Base-by-base conservation (phyloP, 2,113 vertebrate species). In the Etheostoma spectabile region DNA sequence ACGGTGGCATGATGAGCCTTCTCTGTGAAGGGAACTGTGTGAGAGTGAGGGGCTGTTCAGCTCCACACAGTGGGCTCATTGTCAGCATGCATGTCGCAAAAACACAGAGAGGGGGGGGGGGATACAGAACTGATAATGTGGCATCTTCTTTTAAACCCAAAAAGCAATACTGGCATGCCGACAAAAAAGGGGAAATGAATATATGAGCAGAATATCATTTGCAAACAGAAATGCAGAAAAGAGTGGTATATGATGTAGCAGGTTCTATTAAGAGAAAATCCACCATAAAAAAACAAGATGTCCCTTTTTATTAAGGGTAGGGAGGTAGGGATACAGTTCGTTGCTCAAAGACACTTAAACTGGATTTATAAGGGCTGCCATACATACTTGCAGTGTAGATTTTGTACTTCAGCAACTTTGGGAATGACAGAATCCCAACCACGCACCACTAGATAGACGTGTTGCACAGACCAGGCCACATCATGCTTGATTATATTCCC, bases 21-120 rank as follows among this genome's bases (percentile, higher is more conserved):
- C 16, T 86, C 64, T 19, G 53, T 62, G 64, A 82, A 52, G 68
- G 76, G 56, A 88, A 86, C 68, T 80, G 77, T 83, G 87, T 72
- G 81, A 90, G 59, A 75, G 72, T 48, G 85, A 77, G 80, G 83
- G 68, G 46, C 33, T 71, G 67, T 51, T 89, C 35, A 68, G 63
- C 59, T 72, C 63, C 72, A 86, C 21, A 92, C 91, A 93, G 83
- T 90, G 82, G 86, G 75, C 55, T 77, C 84, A 86, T 88, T 93
- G 92, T 93, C 83, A 85, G 75, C 83, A 89, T 80, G 86, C 82
- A 84, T 68, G 82, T 14, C 60, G 51, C 66, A 90, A 45, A 59
- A 79, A 91, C 74, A 79, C 56, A 84, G 38, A 63, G 52, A 45
- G 79, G 12, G 71, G 52, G 49, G 79, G 12, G 71, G 71, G 67